Evolutionary conservation across 2,797 vertebrate species (phyloP).

Genomic region (Microcaecilia unicolor): DNA sequence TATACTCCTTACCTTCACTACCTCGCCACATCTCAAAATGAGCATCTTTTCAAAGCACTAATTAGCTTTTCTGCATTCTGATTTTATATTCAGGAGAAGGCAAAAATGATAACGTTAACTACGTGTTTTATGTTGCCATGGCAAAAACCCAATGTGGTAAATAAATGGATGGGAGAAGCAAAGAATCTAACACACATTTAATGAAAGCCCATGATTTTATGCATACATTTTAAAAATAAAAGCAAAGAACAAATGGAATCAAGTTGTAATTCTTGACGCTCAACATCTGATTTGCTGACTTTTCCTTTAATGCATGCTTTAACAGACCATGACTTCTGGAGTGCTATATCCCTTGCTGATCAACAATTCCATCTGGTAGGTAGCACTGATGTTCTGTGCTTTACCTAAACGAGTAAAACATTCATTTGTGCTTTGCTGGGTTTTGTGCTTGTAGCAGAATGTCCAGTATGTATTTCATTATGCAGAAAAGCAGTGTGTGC

Average conservation of each 20-base stretch:
- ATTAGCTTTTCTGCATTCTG: slow-evolving; percentile 31
- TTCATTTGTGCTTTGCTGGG: slow-evolving; percentile 45
- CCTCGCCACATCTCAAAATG: slow-evolving; percentile 33
- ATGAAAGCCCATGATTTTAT: too few species aligned
- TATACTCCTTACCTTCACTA: slow-evolving; percentile 28
- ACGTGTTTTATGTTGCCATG: too few species aligned
- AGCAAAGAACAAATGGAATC: too few species aligned
- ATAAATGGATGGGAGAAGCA: too few species aligned
- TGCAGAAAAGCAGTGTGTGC: slow-evolving; percentile 53
- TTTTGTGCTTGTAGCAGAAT: slow-evolving; percentile 34
- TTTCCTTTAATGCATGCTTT: slow-evolving; percentile 15
- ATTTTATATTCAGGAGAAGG: slow-evolving; percentile 18
- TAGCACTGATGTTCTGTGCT: slow-evolving; percentile 42
- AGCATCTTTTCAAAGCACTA: slow-evolving; percentile 16
- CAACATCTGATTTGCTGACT: slow-evolving; percentile 16
- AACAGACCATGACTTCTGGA: slow-evolving; percentile 22
- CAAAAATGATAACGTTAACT: too few species aligned
- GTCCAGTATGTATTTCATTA: slow-evolving; percentile 53
- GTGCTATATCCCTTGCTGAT: slow-evolving; percentile 34
- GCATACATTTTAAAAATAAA: too few species aligned
- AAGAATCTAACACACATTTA: too few species aligned
- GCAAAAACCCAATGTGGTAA: too few species aligned
- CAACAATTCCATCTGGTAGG: slow-evolving; percentile 46
- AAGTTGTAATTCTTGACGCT: too few species aligned
- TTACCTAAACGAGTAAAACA: slow-evolving; percentile 50